Evolutionary conservation across 2,888 invertebrate genomes (phyloP).

Genomic region (Mactromeris polynyma): DNA sequence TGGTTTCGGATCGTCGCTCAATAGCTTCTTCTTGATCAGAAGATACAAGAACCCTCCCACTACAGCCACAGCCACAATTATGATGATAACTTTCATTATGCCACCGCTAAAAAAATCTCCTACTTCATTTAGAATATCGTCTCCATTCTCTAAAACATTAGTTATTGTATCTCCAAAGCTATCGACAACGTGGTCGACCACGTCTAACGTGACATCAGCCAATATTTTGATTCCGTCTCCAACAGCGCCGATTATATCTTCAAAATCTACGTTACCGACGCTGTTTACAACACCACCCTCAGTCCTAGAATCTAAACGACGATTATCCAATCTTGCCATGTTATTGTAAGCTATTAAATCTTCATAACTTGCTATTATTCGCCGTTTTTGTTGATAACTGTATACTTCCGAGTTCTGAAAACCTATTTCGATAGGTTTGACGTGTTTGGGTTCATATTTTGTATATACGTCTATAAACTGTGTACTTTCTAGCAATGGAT

Average conservation of each 20-base stretch:
- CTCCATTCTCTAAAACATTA: neutral
- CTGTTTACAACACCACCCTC: neutral
- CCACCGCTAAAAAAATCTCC: conserved; percentile 30
- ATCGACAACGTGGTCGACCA: neutral
- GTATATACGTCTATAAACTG: conserved; percentile 29
- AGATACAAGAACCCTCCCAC: neutral
- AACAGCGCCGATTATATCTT: neutral
- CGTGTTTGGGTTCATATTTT: conserved; percentile 9
- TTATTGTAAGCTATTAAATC: conserved; percentile 21
- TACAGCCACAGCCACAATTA: conserved; percentile 21
- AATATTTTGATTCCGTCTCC: conserved; percentile 17
- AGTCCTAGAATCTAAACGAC: neutral
- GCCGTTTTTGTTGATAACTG: neutral
- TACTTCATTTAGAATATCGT: neutral
- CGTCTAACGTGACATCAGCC: neutral
- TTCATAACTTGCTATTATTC: conserved; percentile 32
- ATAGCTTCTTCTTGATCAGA: conserved; percentile 18
- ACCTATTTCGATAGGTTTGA: conserved; percentile 3
- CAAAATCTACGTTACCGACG: neutral
- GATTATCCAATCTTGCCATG: conserved; percentile 4
- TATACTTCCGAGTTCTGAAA: conserved; percentile 25
- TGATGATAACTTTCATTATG: conserved; percentile 18
- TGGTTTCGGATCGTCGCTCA: neutral
- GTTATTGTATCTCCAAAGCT: neutral
- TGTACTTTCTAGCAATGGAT: conserved; percentile 24